These are phyloP conservation scores for Baronia brevicornis DNA, from an alignment of 2,888 invertebrate species.

Conservation along the genomic window DNA sequence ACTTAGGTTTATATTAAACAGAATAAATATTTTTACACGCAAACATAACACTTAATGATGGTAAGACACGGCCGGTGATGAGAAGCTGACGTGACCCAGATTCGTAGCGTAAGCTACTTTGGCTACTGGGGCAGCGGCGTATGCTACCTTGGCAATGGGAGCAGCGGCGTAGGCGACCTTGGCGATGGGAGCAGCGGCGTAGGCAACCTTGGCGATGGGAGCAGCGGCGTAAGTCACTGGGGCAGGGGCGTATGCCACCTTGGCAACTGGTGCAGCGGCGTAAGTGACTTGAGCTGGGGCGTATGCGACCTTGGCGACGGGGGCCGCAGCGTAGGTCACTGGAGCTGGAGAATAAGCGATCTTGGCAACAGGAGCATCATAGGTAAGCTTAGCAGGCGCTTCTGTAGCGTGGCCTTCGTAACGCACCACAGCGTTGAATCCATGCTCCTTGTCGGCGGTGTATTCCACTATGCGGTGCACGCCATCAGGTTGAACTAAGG, in stretches of 20 bases:
- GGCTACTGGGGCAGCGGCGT: conserved; percentile 27
- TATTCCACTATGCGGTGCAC: conserved; percentile 63
- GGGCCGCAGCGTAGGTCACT: conserved; percentile 30
- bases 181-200: conserved; percentile 32
- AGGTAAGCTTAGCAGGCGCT: conserved; percentile 25
- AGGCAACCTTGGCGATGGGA: conserved; percentile 28
- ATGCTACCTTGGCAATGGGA: conserved; percentile 33
- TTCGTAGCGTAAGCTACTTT: conserved; percentile 27
- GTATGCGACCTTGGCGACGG: conserved; percentile 29
- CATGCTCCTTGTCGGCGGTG: conserved; percentile 56
- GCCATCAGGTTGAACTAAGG: conserved; percentile 67
- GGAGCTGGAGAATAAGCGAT: conserved; percentile 29
- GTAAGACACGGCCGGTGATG: conserved; percentile 55
- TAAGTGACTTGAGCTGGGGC: conserved; percentile 26
- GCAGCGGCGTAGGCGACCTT: conserved; percentile 36
- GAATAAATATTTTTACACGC: conserved; percentile 44
- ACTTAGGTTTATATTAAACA: conserved; percentile 34
- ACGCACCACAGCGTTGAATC: conserved; percentile 64
- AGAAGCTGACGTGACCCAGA: conserved; percentile 45
- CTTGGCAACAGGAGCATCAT: conserved; percentile 18
- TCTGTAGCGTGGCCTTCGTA: conserved; percentile 55
- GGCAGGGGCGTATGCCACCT: conserved; percentile 29
- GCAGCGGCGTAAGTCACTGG: conserved; percentile 24
- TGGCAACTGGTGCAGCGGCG: conserved; percentile 28
- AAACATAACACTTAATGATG: conserved; percentile 46